Base-by-base conservation (phyloP, 2,888 invertebrate genomes). In the Drosophila helvetica region DNA sequence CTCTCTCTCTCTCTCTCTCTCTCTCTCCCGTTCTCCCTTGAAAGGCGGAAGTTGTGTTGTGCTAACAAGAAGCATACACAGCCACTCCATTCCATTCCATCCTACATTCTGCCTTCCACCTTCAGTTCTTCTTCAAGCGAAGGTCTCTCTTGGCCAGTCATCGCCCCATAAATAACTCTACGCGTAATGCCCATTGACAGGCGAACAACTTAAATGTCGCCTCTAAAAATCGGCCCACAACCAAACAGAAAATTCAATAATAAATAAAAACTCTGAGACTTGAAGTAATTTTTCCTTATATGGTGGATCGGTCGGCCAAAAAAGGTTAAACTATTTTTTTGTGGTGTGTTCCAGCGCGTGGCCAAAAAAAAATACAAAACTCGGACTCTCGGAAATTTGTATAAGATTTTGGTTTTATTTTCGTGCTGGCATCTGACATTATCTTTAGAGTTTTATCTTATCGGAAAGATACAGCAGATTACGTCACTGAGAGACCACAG, bases 141-240 rank as follows among this genome's bases (percentile, higher is more conserved):
- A 62, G 63, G 51, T 51, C 51, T 52, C 43, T 42, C 56, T 30
- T 50, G 1, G 22, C n/a, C n/a, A 18, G 15, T 46, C 74, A 65
- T 46, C n/a, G 43, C 51, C 12, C 48, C 70, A 76, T 68, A 73
- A 78, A 75, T 68, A 77, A 69, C 65, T 64, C 51, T 1, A 9
- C 15, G 54, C 75, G 54, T 72, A 79, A 86, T 84, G 63, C 67
- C 54, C 43, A 77, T 63, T 84, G 82, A 83, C 87, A 86, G 87
- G 17, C 25, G 46, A 71, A 81, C 82, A 84, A 79, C 75, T 79
- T 30, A 71, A 64, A 77, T 84, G 77, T 86, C 87, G 74, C 87
- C 81, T 81, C 59, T 51, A 72, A 67, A 58, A 58, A 61, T 61
- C 65, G 17, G 22, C 66, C 74, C 67, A 72, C 73, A 47, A 17